Base-by-base conservation (phyloP, 2,888 invertebrate genomes). In the Andrena bucephala region DNA sequence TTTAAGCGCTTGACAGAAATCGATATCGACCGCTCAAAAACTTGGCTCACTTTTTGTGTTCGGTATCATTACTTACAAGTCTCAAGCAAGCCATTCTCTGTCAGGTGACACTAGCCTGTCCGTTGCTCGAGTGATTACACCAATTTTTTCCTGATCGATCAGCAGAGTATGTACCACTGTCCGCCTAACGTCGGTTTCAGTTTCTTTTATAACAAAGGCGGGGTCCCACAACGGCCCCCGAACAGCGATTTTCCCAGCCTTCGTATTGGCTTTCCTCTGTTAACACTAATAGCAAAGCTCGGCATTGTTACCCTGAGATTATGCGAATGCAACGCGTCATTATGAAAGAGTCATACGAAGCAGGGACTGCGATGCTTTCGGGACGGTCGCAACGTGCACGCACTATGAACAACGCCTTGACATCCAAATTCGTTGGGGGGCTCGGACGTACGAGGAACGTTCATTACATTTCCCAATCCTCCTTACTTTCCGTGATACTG, bases 1-100 rank as follows among this genome's bases (percentile, higher is more conserved):
- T 0, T 36, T 36, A 36, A 36, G 0, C 36, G 36, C 13, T 13
- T 13, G 0, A 13, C 0, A 36, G 36, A 13, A 36, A 36, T 0
- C 2, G 36, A 36, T 13, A 42, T 13, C 42, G 2, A 36, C 36
- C 10, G 36, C 36, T 42, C 0, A 13, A 16, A 42, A 42, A 42
- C 5, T 42, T 42, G 4, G 4, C 16, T 42, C 42, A 13, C 42
- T 16, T 42, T 42, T 42, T 42, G 42, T 42, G 5, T 5, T 16
- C 42, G 42, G 42, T 16, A 16, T 8, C 5, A 4, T 10, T 66
- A 90, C 92, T 92, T 77, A 92, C 92, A 68, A 92, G 83, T 82
- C 91, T 92, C n/a, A 88, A 79, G 75, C 73, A 87, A 83, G 92
- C 92, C 92, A 92, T 92, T 60, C 84, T 89, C 87, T 62, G 74